A percentile compares a stretch with the other conserved stretches of the same genome.
phyloP scores from a whole-genome alignment of 2,797 vertebrate species.

The Acanthornis magna region DNA sequence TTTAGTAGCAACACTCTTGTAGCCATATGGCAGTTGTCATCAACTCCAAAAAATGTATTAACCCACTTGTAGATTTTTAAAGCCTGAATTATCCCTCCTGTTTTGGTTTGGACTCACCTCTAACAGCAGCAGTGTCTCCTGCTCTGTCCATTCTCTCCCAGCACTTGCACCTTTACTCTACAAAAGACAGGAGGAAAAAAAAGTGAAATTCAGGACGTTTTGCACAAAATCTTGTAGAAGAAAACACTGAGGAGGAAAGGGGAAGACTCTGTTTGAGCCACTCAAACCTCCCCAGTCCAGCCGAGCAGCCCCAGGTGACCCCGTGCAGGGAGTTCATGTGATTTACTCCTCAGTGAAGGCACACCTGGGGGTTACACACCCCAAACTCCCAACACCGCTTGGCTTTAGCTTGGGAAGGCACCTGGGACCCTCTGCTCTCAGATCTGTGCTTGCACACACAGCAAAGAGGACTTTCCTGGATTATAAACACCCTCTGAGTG shows the following conservation, averaged over 20 bases:
- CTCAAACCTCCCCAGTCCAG: background rate
- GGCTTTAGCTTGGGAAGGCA: no score
- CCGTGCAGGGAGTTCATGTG: fast-evolving
- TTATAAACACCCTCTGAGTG: background rate
- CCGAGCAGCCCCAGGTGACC: background rate
- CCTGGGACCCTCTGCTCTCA: background rate
- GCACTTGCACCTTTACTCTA: constrained; percentile 87
- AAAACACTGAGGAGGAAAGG: background rate
- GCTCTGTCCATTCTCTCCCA: constrained; percentile 94
- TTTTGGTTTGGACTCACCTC: constrained; percentile 81
- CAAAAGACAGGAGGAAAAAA: background rate
- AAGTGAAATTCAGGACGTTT: background rate
- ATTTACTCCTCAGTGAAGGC: background rate
- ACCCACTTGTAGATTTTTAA: fast-evolving
- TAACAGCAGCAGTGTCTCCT: constrained; percentile 92
- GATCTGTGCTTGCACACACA: background rate
- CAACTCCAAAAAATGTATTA: no score
- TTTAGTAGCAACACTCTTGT: fast-evolving
- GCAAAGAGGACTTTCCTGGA: background rate
- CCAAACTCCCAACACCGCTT: background rate
- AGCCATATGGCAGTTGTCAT: fast-evolving
- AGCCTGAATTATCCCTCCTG: background rate
- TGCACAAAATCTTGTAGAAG: background rate
- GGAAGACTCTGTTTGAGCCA: background rate
- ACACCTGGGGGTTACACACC: background rate